These are phyloP conservation scores for Amphiprion percula DNA, from an alignment of 2,113 vertebrate species.

Conservation along the genomic window DNA sequence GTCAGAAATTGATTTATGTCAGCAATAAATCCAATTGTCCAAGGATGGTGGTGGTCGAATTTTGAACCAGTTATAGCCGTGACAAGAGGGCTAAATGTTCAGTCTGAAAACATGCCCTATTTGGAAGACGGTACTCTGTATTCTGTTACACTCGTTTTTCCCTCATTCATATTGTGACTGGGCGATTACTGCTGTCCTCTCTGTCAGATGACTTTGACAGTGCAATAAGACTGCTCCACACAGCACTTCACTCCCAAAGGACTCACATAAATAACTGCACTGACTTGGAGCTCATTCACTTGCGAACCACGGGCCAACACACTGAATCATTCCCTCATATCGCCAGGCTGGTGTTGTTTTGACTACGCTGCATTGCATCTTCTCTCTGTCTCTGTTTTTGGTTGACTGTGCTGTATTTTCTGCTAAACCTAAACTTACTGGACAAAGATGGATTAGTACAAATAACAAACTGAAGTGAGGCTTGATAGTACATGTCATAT, in stretches of 20 bases:
- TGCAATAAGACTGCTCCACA: neutral
- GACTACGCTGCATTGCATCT: neutral
- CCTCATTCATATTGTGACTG: neutral
- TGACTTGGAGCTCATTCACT: slow-evolving; percentile 16
- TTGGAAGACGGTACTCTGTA: neutral
- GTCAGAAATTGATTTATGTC: slow-evolving; percentile 3
- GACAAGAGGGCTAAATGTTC: neutral
- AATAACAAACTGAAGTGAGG: neutral
- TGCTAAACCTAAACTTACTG: neutral
- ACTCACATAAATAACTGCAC: slow-evolving; percentile 14
- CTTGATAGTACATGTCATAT: neutral
- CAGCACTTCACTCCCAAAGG: slow-evolving; percentile 14
- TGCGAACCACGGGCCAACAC: slow-evolving; percentile 16
- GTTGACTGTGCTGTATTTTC: neutral
- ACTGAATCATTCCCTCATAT: slow-evolving; percentile 8
- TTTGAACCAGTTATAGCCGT: slow-evolving; percentile 2
- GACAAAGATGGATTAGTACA: neutral
- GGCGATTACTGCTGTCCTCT: slow-evolving; percentile 6
- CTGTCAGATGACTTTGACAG: slow-evolving; percentile 32
- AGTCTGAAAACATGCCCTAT: neutral
- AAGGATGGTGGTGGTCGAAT: neutral
- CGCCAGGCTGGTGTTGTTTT: neutral
- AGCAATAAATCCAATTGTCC: neutral
- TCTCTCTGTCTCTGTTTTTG: neutral
- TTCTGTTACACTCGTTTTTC: neutral